A percentile compares a stretch with the other conserved stretches of the same genome.
These are phyloP conservation scores for Rhopalosiphum nymphaeae DNA, from an alignment of 2,888 invertebrate genomes.

Conservation along the genomic window DNA sequence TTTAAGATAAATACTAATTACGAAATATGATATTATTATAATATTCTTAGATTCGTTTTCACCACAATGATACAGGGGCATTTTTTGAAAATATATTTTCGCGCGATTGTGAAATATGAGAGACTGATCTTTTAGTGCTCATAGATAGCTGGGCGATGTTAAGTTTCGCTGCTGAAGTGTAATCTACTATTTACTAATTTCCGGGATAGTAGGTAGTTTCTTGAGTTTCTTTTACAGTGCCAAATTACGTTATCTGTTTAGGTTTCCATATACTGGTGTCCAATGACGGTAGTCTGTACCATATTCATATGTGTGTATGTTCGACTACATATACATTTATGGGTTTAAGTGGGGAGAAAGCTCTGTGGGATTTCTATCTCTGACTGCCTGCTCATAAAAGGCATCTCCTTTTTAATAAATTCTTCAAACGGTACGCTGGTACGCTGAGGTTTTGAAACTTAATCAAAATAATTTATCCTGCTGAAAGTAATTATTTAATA, in stretches of 20 bases:
- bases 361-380: too few species aligned
- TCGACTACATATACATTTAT: too few species aligned
- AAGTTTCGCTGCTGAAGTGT: constrained; percentile 30
- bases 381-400: too few species aligned
- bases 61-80: neutral
- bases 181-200: constrained; percentile 8
- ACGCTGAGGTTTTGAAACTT: too few species aligned
- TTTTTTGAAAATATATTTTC: neutral
- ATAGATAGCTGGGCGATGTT: neutral
- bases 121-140: constrained; percentile 7
- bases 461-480: too few species aligned
- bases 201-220: constrained; percentile 22
- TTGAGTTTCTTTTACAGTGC: constrained; percentile 10
- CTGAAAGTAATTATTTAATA: too few species aligned
- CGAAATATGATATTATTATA: neutral
- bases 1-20: neutral
- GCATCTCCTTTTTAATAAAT: too few species aligned
- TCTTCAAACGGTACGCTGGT: too few species aligned
- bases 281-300: neutral
- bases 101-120: neutral
- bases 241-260: constrained; percentile 27
- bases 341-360: too few species aligned
- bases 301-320: neutral
- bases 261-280: constrained; percentile 24
- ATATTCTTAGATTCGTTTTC: neutral